phyloP scores from a whole-genome alignment of 1,140 invertebrate species.

The Papilio polytes region DNA sequence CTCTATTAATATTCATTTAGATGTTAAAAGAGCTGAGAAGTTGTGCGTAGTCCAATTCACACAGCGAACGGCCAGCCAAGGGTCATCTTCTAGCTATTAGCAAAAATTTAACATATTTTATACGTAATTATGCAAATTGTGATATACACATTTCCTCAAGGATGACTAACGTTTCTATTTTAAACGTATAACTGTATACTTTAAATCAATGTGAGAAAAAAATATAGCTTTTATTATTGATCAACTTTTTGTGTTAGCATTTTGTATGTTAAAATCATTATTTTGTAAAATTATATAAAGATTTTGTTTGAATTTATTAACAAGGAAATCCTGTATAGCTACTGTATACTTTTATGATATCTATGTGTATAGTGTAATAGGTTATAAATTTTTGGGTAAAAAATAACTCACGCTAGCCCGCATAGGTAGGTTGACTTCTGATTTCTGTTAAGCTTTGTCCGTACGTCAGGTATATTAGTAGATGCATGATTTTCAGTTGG shows the following conservation, averaged over 20 bases:
- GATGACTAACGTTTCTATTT: constrained; percentile 25
- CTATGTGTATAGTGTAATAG: too few relatives aligned
- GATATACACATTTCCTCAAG: constrained; percentile 8
- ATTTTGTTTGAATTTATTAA: background rate
- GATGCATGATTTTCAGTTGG: too few relatives aligned
- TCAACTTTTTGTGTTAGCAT: too few relatives aligned
- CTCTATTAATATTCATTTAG: constrained; percentile 17
- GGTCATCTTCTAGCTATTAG: constrained; percentile 1
- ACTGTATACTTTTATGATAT: too few relatives aligned
- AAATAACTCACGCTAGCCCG: too few relatives aligned
- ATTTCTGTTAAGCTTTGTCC: too few relatives aligned
- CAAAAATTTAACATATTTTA: constrained; percentile 30
- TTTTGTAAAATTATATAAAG: too few relatives aligned
- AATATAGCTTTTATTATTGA: background rate
- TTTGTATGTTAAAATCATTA: background rate
- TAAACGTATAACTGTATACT: constrained; percentile 8
- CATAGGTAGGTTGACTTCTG: too few relatives aligned
- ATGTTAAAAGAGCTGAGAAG: constrained; percentile 25
- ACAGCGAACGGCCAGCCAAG: background rate
- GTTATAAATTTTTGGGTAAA: too few relatives aligned
- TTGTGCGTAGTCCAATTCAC: constrained; percentile 27
- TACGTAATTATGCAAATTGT: constrained; percentile 34
- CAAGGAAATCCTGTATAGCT: background rate
- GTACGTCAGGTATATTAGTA: too few relatives aligned
- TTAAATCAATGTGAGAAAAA: constrained; percentile 23